Evolutionary conservation across 1,140 invertebrate species (phyloP), one percentile per base, ranked within the genome.

Genomic region (Temnothorax nylanderi): DNA sequence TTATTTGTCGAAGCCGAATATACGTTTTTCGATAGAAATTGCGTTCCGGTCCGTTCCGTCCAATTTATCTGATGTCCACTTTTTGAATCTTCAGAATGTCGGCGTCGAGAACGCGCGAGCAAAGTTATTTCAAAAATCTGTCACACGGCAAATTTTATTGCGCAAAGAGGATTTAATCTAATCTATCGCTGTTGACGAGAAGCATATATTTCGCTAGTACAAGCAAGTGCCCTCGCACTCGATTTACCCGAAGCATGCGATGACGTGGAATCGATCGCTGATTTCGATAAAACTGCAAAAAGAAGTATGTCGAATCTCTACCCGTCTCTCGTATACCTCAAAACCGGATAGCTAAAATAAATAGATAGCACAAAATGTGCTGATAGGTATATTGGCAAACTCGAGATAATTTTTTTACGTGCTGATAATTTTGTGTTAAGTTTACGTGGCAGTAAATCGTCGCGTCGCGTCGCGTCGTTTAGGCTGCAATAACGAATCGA

Each of bases 131-230:
- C 34, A 13, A 67, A 51, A n/a, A 69, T 56, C 8, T 3, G 13
- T 10, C 7, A 21, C 13, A 16, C 13, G 16, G 64, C 13, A 54
- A 69, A 60, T 37, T 58, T 44, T 11, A 58, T 56, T 58, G 67
- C 21, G 65, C 51, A 60, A 58, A 74, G 41, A 32, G 41, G 18
- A 74, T 74, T 84, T 84, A 84, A 84, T 84, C 69, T 84, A 84
- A 84, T 84, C 80, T 84, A 41, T 49, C 49, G 16, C 37, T n/a
- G 78, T 60, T 41, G 69, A 58, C 18, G 51, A 37, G 78, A 37
- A 69, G 41, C 26, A 41, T 6, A 26, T 10, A 49, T 74, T 74
- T 74, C 32, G 3, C 32, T 49, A 32, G 34, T 7, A 72, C 13
- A 72, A 71, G 78, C 51, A 34, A 81, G 44, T 58, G 51, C 26